Evolutionary conservation across 2,113 vertebrate species (phyloP).

Genomic region (Eublepharis macularius): DNA sequence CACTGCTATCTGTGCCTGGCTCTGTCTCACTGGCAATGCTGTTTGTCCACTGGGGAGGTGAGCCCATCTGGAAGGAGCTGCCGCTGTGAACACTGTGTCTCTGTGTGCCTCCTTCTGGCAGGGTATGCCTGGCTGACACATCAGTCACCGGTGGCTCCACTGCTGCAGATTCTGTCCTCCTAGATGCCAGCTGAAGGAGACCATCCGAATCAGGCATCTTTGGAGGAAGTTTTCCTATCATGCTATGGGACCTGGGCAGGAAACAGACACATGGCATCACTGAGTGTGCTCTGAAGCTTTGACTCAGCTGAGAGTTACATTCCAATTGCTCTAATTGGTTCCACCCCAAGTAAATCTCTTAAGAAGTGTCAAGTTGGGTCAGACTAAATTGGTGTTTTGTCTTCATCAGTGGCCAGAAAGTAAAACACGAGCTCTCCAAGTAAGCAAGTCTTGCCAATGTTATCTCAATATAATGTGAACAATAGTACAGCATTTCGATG

Average conservation of each 20-base stretch:
- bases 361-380: no score
- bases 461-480: no score
- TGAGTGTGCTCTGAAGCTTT: accelerated
- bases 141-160: background rate
- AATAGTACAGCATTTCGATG: no score
- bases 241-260: background rate
- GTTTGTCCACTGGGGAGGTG: slow-evolving; percentile 53
- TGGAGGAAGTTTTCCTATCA: background rate
- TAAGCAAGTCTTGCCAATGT: no score
- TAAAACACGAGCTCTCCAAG: no score
- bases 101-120: background rate
- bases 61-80: slow-evolving; percentile 36
- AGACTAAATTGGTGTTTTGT: no score
- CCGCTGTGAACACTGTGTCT: background rate
- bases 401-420: no score
- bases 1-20: slow-evolving; percentile 53
- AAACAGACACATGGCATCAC: background rate
- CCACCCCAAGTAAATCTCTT: background rate
- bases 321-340: background rate
- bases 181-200: background rate
- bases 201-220: background rate
- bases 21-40: slow-evolving; percentile 58
- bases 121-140: accelerated
- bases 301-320: background rate
- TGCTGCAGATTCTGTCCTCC: background rate